Percentiles rank a stretch among this genome's conserved stretches.
These are phyloP conservation scores for Molossus alvarezi DNA, from an alignment of 2,797 vertebrate species.

Conservation along the genomic window DNA sequence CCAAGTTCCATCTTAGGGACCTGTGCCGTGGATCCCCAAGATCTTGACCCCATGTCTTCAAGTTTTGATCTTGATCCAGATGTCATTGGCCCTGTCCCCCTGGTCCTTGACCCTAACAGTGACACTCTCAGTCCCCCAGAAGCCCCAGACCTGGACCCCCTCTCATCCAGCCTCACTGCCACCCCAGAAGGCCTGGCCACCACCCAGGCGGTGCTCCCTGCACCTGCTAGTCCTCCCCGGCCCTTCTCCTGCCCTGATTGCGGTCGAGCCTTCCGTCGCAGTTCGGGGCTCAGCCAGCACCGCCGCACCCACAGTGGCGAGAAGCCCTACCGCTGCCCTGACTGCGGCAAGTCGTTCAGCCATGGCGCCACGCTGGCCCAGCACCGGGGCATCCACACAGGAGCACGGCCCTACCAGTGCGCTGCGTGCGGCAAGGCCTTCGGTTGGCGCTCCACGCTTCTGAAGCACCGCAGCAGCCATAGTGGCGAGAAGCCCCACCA, in stretches of 20 bases:
- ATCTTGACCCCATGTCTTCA: conserved; percentile 76
- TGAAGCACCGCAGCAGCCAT: conserved; percentile 88
- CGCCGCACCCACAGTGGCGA: conserved; percentile 85
- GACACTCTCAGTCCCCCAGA: conserved; percentile 66
- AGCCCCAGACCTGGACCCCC: conserved; percentile 66
- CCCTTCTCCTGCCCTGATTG: conserved; percentile 85
- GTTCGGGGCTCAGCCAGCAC: conserved; percentile 85
- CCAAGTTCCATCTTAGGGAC: conserved; percentile 4
- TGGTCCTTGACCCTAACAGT: conserved; percentile 80
- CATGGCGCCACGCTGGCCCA: conserved; percentile 84
- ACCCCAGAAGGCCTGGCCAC: conserved; percentile 58
- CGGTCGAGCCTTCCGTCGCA: conserved; percentile 85
- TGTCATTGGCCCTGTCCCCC: conserved; percentile 82
- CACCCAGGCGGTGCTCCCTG: conserved; percentile 47
- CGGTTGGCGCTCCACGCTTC: conserved; percentile 86
- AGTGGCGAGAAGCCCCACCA: conserved; percentile 89
- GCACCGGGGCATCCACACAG: conserved; percentile 88
- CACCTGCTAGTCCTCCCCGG: conserved; percentile 78
- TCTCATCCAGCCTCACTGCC: conserved; percentile 71
- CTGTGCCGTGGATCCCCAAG: conserved; percentile 48
- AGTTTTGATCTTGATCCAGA: conserved; percentile 81
- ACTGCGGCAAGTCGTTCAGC: conserved; percentile 87
- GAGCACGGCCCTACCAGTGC: conserved; percentile 87
- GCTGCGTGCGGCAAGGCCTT: conserved; percentile 87
- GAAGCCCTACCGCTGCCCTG: conserved; percentile 85